Base-by-base conservation (phyloP, 2,888 invertebrate species). In the Tipula unca region DNA sequence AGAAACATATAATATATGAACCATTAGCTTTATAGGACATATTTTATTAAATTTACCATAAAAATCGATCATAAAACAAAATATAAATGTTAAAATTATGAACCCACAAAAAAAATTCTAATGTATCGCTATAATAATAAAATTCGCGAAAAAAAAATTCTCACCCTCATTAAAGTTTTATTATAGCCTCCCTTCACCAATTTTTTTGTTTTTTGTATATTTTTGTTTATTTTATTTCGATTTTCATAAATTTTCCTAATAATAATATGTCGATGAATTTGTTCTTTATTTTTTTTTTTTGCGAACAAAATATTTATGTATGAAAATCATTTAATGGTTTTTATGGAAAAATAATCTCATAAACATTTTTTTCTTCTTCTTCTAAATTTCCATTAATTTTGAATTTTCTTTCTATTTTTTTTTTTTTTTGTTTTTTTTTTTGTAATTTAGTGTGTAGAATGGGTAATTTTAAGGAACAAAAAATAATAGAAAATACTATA, bases 281-380 rank as follows among this genome's bases (percentile, higher is more conserved):
- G 69, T 69, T 69, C 20, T 20, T 69, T 25, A 25, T 25, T 69
- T 69, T 69, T 69, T 69, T 69, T 42, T 14, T 48, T 48, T 54
- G 48, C 69, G 69, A 69, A 20, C 25, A 69, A 69, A 69, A 69
- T 69, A 69, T 69, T 25, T 69, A 69, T 69, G 25, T 69, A 69
- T 69, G 69, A 25, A 69, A 69, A 69, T 69, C 69, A 69, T 69
- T 69, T 69, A 69, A 69, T 69, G 69, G 69, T 69, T 69, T 69
- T 69, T 69, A 69, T 69, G 69, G 69, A 69, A 69, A 69, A 69
- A 69, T 69, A 69, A 69, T 69, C 69, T 69, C 69, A 69, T 69
- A 69, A 69, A 69, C 69, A 69, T 69, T 69, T 69, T n/a, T 69
- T 69, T 69, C 69, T 69, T 69, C 20, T 69, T 69, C 69, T 69